These are phyloP conservation scores for Cairina moschata DNA, from an alignment of 2,113 vertebrate genomes.

Conservation along the genomic window DNA sequence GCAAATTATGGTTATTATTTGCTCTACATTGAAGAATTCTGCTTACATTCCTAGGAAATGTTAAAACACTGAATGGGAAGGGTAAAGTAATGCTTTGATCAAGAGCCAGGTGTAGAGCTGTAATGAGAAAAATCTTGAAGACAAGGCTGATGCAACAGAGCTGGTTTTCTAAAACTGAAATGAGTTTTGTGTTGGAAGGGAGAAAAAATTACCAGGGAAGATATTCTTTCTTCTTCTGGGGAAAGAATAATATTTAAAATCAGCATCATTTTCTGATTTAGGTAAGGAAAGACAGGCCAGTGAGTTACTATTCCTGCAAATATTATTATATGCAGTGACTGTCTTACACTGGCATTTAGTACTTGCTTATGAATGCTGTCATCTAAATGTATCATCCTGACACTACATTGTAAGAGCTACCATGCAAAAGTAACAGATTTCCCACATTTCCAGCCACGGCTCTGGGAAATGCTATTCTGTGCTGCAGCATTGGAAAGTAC, in stretches of 20 bases:
- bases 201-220: not conserved
- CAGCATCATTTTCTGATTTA: not conserved
- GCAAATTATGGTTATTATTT: not conserved
- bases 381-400: not conserved
- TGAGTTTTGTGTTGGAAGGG: not conserved
- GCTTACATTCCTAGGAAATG: not conserved
- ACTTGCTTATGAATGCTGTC: not conserved
- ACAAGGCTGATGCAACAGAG: not conserved
- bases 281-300: not conserved
- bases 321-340: not conserved
- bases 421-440: not conserved
- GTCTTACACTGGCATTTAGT: not conserved
- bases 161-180: not conserved
- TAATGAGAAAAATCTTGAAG: not conserved
- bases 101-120: not conserved
- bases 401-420: accelerated
- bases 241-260: not conserved
- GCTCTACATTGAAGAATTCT: not conserved
- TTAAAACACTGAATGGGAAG: not conserved
- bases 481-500: not conserved
- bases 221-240: not conserved
- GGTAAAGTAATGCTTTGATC: not conserved
- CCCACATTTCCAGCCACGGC: not conserved
- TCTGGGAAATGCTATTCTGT: not conserved
- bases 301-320: not conserved